Evolutionary conservation across 2,113 vertebrate genomes (phyloP).

Genomic region (Redunca redunca): DNA sequence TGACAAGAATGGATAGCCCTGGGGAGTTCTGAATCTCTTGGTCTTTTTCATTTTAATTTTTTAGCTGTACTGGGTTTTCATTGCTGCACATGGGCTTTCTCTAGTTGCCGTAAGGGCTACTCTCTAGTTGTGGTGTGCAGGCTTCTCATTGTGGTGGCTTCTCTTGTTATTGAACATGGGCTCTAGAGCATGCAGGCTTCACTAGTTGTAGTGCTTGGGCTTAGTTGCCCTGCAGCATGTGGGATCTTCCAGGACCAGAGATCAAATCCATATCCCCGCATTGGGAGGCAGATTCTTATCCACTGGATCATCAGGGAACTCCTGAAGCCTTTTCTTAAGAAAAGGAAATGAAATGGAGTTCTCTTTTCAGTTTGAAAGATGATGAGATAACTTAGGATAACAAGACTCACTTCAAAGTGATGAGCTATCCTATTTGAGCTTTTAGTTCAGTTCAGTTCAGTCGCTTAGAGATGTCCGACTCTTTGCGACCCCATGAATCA

Average conservation of each 20-base stretch:
- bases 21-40: not conserved
- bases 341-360: constrained; percentile 4
- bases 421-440: constrained; percentile 84
- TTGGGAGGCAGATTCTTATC: not conserved
- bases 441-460: too few species aligned
- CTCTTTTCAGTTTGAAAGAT: constrained; percentile 20
- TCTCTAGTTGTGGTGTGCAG: not conserved
- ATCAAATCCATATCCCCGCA: not conserved
- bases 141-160: not conserved
- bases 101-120: not conserved
- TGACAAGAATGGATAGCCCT: not conserved
- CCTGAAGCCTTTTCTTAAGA: constrained; percentile 25
- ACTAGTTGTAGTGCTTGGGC: not conserved
- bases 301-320: not conserved
- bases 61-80: not conserved
- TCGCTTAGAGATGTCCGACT: too few species aligned
- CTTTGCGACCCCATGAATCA: too few species aligned
- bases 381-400: constrained; percentile 1
- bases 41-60: not conserved
- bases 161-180: not conserved
- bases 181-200: not conserved
- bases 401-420: constrained; percentile 78
- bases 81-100: not conserved
- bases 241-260: not conserved
- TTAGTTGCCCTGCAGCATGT: not conserved